Base-by-base conservation (phyloP, 2,797 vertebrate genomes). In the Gallirallus australis region DNA sequence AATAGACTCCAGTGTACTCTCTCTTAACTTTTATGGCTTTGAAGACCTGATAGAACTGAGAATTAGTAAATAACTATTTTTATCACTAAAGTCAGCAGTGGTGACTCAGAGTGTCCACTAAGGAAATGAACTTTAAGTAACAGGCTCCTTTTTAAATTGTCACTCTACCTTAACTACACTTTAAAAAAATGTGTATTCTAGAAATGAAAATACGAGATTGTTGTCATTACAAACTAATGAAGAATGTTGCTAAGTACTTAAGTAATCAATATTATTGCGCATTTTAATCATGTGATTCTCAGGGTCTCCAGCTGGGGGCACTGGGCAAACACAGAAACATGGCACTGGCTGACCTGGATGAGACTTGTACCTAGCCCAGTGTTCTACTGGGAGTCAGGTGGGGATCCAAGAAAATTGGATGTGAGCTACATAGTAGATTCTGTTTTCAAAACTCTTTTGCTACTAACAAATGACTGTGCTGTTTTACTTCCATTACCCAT, bases 281-380 rank as follows among this genome's bases (percentile, higher is more conserved):
- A 4, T 27, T 71, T 70, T 64, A n/a, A 71, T 54, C 15, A 4
- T 73, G 59, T 91, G 71, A 80, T 96, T 95, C 92, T 92, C 89
- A 30, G 57, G 50, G 45, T 68, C 45, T 93, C 96, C 96, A 94
- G 95, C 0, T 93, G 96, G 90, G 94, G 96, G 94, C 95, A 96
- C 78, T 96, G 83, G 48, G 45, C 83, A 96, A 85, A 64, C 94
- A 68, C 0, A 33, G 57, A 93, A 95, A 78, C 18, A 30, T 40
- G 64, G 60, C 52, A 64, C 12, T 8, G 31, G 56, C 33, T 39
- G 3, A 11, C 2, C 0, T 0, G 9, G 40, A 31, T 1, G 50
- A 70, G 50, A 10, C 13, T 11, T 37, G 7, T 0, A 8, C 21
- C 39, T 3, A 5, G 6, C 16, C 12, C 12, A 5, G 31, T 6